These are phyloP conservation scores for Mesopsocus fuscifrons DNA, from an alignment of 2,888 invertebrate species.

Conservation along the genomic window DNA sequence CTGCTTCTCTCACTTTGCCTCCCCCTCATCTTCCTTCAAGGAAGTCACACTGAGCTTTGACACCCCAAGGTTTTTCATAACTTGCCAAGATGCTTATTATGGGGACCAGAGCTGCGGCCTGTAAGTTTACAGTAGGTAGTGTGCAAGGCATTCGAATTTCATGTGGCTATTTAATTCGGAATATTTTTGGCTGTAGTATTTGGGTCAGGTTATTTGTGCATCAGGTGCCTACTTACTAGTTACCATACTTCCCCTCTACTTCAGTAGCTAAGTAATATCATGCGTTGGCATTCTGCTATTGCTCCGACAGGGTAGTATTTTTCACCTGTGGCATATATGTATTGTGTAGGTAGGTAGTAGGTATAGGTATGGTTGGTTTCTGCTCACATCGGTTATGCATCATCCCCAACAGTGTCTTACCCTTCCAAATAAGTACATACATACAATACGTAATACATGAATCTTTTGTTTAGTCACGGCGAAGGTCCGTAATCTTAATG, in stretches of 20 bases:
- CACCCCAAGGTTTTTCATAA: background rate
- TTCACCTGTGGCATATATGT: no score
- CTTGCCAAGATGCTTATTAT: conserved; percentile 35
- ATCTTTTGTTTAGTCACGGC: conserved; percentile 78
- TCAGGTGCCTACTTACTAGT: no score
- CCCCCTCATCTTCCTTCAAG: background rate
- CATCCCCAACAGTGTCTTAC: no score
- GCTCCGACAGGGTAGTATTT: no score
- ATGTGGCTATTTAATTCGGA: conserved; percentile 3
- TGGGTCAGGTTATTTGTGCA: no score
- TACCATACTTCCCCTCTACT: background rate
- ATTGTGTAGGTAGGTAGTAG: no score
- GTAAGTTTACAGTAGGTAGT: conserved; percentile 36
- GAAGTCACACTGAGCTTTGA: background rate
- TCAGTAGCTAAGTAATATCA: background rate
- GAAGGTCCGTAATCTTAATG: conserved; percentile 91
- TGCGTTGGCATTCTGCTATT: no score
- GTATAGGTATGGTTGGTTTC: no score
- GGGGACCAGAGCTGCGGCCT: conserved; percentile 86
- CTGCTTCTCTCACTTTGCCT: background rate
- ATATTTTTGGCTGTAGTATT: no score
- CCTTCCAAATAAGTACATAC: no score
- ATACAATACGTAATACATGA: no score
- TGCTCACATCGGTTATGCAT: no score
- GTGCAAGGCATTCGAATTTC: conserved; percentile 3